Evolutionary conservation across 2,888 invertebrate species (phyloP), one percentile per base, ranked within the genome.

Genomic region (Vanessa cardui): DNA sequence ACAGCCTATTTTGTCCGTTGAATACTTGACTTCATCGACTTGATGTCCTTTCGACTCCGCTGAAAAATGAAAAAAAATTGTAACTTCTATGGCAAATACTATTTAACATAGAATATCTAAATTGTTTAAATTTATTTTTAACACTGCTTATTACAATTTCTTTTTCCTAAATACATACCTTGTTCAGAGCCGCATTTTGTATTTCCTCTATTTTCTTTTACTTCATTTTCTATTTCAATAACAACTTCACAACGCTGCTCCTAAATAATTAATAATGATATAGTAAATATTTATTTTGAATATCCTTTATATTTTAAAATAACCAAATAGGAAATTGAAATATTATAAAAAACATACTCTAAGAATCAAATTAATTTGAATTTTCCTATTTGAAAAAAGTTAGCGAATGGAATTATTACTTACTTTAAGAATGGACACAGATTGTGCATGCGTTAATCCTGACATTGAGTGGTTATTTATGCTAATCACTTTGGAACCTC

Each of bases 401-500:
- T 12, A 2, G 12, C n/a, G 8, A 59, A 47, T 39, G 5, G 12
- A 26, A 26, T 52, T 6, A 6, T 21, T 6, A 4, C 56, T 56
- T 66, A 97, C 97, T 94, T 98, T 98, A 58, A 98, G 94, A 77
- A 98, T 95, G 76, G 96, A 94, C 76, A 98, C 95, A 76, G 98
- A 98, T 85, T 98, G 96, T 50, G 96, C 94, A 85, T 98, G 98
- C 47, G 97, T 97, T 69, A 98, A 92, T 60, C 96, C 97, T 74
- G 95, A 93, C 93, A 98, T 96, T 78, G 94, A 94, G 83, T 95
- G 94, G 54, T 98, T 98, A 84, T 98, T 98, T 75, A 98, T 98
- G 77, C 97, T 97, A 76, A 97, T 91, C 73, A 99, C 96, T 85
- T 97, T 95, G 82, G 98, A 97, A 18, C 98, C 98, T 80, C 97